Conservation (phyloP, 2,888 invertebrate species). For the Zele albiditarsus region DNA sequence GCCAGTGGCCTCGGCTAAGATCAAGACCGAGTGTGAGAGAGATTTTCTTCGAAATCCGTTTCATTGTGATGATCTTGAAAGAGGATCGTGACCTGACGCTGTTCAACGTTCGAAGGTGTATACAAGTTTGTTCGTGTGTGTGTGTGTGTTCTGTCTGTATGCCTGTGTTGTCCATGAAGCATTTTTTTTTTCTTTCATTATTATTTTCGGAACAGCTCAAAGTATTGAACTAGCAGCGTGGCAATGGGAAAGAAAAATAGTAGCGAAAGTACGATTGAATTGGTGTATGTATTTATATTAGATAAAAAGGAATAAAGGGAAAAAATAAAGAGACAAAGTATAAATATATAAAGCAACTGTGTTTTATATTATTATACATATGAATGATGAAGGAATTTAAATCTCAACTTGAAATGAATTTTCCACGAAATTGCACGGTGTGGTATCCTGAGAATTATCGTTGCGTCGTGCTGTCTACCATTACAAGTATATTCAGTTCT, state of each 20-base stretch:
- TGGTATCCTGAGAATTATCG: conserved; percentile 36
- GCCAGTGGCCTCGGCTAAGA: conserved; percentile 2
- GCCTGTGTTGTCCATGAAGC: not conserved
- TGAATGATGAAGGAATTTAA: conserved; percentile 13
- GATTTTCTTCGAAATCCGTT: conserved; percentile 37
- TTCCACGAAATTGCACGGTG: conserved; percentile 5
- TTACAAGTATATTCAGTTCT: not conserved
- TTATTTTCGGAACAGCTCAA: conserved; percentile 13
- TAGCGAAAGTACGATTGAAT: conserved; percentile 2
- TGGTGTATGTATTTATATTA: not conserved
- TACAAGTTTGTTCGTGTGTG: not conserved
- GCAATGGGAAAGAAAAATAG: conserved; percentile 14
- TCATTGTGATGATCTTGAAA: conserved; percentile 38
- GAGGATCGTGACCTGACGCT: conserved; percentile 35
- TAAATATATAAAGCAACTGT: not conserved
- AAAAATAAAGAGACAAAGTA: not conserved
- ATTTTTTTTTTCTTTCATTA: conserved; percentile 24
- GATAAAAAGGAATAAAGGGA: not conserved
- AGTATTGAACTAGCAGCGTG: conserved; percentile 23
- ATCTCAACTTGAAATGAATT: conserved; percentile 14
- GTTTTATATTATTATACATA: not conserved
- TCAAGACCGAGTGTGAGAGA: conserved; percentile 1
- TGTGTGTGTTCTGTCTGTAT: not conserved
- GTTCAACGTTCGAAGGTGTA: conserved; percentile 13
- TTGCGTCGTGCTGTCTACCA: conserved; percentile 5